Conservation (phyloP, 2,888 invertebrate genomes). For the Mesochorus sp. region DNA sequence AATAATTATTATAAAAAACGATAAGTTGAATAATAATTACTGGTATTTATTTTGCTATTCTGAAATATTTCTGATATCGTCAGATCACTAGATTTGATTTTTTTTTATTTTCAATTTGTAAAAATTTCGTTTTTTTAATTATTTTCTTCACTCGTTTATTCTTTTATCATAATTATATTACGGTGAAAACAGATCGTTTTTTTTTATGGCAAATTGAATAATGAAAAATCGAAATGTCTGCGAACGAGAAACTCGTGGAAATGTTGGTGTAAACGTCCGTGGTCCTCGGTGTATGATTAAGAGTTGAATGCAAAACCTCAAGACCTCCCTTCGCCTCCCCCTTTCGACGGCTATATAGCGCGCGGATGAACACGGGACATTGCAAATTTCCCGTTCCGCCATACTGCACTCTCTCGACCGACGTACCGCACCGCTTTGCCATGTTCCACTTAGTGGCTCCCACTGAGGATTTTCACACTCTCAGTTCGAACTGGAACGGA, state of each 20-base stretch:
- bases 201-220: no score
- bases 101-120: no score
- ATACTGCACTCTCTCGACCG: conserved; percentile 45
- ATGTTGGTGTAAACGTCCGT: conserved; percentile 22
- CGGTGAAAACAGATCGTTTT: no score
- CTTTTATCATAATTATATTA: no score
- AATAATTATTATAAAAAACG: no score
- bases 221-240: not conserved
- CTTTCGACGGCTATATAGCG: conserved; percentile 6
- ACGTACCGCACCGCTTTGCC: conserved; percentile 32
- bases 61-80: no score
- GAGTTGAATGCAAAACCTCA: conserved; percentile 49
- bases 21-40: no score
- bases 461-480: conserved; percentile 70
- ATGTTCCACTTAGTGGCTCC: conserved; percentile 68
- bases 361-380: conserved; percentile 65
- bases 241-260: conserved; percentile 12
- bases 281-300: conserved; percentile 48
- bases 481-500: conserved; percentile 56
- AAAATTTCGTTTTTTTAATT: no score
- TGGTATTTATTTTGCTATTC: no score
- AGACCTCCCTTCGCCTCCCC: conserved; percentile 20
- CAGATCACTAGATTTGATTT: no score
- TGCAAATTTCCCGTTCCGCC: conserved; percentile 71
- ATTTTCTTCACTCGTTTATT: no score